A percentile compares a stretch with the other conserved stretches of the same genome.
Evolutionary conservation across 2,888 invertebrate species (phyloP).

Genomic region (Drosophila pseudotakahashii): DNA sequence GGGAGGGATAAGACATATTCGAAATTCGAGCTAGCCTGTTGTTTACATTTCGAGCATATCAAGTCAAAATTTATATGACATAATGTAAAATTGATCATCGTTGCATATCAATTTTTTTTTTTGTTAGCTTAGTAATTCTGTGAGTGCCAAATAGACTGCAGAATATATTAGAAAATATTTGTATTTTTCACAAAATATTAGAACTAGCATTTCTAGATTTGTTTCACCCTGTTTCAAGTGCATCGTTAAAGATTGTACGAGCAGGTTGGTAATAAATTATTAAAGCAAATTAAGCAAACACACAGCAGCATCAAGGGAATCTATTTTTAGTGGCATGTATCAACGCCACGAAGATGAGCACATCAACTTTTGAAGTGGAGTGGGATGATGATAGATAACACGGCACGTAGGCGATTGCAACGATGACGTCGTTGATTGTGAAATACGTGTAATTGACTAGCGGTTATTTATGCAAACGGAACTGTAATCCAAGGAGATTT

Average conservation of each 20-base stretch:
- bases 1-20: no score
- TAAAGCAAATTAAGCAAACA: conserved; percentile 40
- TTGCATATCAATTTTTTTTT: no score
- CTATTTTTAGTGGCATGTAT: conserved; percentile 59
- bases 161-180: not conserved
- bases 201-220: not conserved
- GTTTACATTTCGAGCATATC: no score
- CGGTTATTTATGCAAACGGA: conserved; percentile 60
- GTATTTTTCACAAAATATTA: no score
- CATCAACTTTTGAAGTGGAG: conserved; percentile 29
- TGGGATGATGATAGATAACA: conserved; percentile 27
- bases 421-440: conserved; percentile 53
- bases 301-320: conserved; percentile 21
- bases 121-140: no score
- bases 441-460: conserved; percentile 44
- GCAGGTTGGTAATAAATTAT: conserved; percentile 62
- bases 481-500: conserved; percentile 17
- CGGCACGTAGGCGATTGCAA: conserved; percentile 35
- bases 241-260: conserved; percentile 52
- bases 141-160: no score
- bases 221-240: conserved; percentile 19
- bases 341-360: conserved; percentile 57
- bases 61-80: no score
- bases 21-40: no score
- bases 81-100: no score